Base-by-base conservation (phyloP, 2,888 invertebrate genomes). In the Anoplius nigerrimus region DNA sequence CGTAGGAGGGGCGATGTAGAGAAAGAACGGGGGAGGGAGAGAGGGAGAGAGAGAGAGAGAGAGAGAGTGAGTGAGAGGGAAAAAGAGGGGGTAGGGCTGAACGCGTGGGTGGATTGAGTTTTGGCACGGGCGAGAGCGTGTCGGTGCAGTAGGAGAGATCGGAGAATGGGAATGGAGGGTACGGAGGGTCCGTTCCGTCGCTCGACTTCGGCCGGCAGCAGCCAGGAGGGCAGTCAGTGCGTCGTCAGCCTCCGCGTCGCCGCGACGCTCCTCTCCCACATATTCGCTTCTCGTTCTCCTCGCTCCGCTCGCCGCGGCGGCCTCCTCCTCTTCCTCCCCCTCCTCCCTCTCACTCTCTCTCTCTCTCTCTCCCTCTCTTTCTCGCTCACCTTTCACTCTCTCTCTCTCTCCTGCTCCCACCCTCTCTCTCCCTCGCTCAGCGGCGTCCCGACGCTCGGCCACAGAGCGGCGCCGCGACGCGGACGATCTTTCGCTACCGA, bases 211-310 rank as follows among this genome's bases (percentile, higher is more conserved):
- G 75, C 69, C 68, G 60, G 57, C 45, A 73, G 75, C 76, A 76
- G 65, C 75, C 66, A 79, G 73, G 72, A 74, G 74, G 69, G 74
- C 79, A 84, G 83, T 82, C 86, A 88, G 87, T 88, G 85, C 86
- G 87, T 85, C 86, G 84, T 84, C 87, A 87, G 85, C 86, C 86
- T 84, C 83, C 86, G 85, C 80, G 84, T 82, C 83, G 87, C 83
- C 82, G 82, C 82, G 85, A 84, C 84, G 84, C 80, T 72, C 67
- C 52, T 46, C 54, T 34, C 34, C 34, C 11, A 34, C 34, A 6
- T 11, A 34, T 13, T 8, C 34, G 24, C 24, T 27, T 54, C 54
- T 43, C 24, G 20, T 52, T 18, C 34, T n/a, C 27, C 45, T n/a
- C 18, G 42, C 46, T 45, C 34, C n/a, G 6, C 22, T 24, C 45